Base-by-base conservation (phyloP, 2,888 invertebrate genomes). In the Cerastis rubricosa region DNA sequence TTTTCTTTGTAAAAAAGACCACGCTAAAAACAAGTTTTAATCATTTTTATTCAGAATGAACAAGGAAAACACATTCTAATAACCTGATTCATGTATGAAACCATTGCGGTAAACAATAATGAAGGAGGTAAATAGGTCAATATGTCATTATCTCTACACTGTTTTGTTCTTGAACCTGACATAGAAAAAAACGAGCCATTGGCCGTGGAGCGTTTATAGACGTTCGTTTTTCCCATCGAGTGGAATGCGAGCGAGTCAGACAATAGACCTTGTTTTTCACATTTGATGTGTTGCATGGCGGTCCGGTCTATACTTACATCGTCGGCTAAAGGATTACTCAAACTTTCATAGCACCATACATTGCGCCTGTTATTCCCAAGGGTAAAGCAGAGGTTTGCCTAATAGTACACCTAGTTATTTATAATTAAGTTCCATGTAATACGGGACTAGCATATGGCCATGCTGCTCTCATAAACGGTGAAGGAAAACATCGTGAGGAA, bases 91-190 rank as follows among this genome's bases (percentile, higher is more conserved):
- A 71, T 64, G 2, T 19, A 57, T 43, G 71, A 43, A 54, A 57
- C 57, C 22, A 49, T 49, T 43, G 57, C 29, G n/a, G 78, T 51
- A 57, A 78, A 65, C 19, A 71, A 49, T 35, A 65, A 19, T 47
- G 22, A 65, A 49, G 35, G 54, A 61, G 61, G 29, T 49, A 64
- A 67, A 76, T 51, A 77, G 70, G 78, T 78, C 63, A 77, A 47
- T 4, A 29, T 70, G 69, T 77, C 69, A 78, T 78, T 57, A 57
- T 29, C 45, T 19, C 22, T 57, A 2, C 2, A 14, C 0, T 1
- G 3, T 76, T 76, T 14, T 35, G 22, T 22, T 29, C 47, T 78
- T 64, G 57, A 71, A 65, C 29, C 29, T 64, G 71, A 59, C 47
- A 40, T 40, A 6, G n/a, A 59, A 25, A 49, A 11, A 49, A 11